These are phyloP conservation scores for Xestia sexstrigata DNA, from an alignment of 2,888 invertebrate genomes.

Conservation along the genomic window DNA sequence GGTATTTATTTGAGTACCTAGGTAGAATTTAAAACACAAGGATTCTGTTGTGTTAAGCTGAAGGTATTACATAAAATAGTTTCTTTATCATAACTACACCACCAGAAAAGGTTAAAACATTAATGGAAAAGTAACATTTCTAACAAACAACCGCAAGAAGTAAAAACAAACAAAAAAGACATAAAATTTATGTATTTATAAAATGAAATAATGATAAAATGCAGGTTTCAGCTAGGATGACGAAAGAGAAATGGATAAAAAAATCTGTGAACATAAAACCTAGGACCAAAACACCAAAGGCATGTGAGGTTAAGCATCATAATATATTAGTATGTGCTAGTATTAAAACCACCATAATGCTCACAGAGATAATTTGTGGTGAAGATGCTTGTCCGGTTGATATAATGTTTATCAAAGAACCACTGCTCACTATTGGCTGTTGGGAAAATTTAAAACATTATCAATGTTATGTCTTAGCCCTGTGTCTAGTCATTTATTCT, in stretches of 20 bases:
- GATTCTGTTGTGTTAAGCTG: neutral
- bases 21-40: neutral
- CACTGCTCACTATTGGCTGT: conserved; percentile 89
- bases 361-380: conserved; percentile 88
- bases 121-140: conserved; percentile 33
- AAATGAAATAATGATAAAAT: too few relatives aligned
- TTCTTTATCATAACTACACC: conserved; percentile 24
- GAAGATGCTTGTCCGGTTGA: conserved; percentile 88
- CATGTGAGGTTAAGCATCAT: conserved; percentile 63
- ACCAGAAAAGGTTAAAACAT: conserved; percentile 38
- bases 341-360: conserved; percentile 75
- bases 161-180: conserved; percentile 20
- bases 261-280: conserved; percentile 63
- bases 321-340: conserved; percentile 72
- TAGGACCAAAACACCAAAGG: conserved; percentile 70
- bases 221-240: conserved; percentile 30
- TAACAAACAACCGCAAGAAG: conserved; percentile 31
- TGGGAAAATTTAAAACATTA: conserved; percentile 72
- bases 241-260: conserved; percentile 30
- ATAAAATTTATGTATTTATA: too few relatives aligned
- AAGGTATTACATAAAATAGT: neutral
- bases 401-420: conserved; percentile 89
- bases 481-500: neutral
- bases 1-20: neutral
- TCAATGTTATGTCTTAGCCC: conserved; percentile 35